Percentiles rank a stretch among this genome's conserved stretches.
These are phyloP conservation scores for Poeciliopsis infans DNA, from an alignment of 2,797 vertebrate species.

Conservation along the genomic window DNA sequence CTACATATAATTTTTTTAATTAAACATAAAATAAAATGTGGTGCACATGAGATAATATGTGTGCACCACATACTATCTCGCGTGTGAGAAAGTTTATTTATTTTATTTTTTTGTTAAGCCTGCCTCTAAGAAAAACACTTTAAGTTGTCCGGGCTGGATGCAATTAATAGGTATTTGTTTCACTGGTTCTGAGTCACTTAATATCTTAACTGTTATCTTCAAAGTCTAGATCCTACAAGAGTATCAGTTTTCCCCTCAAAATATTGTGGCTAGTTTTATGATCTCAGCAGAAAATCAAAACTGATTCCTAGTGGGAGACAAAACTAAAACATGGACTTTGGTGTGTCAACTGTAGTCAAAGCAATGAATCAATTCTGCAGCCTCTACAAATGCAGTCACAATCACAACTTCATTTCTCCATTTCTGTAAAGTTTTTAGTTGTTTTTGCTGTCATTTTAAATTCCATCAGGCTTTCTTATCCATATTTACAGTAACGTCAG, in stretches of 20 bases:
- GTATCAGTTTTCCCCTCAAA: not conserved
- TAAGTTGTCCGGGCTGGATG: not conserved
- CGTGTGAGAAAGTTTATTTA: too few relatives aligned
- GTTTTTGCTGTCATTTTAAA: not conserved
- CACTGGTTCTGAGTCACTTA: not conserved
- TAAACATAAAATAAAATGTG: too few relatives aligned
- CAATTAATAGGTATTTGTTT: not conserved
- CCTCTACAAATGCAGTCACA: not conserved
- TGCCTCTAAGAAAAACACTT: not conserved
- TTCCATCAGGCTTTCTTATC: not conserved
- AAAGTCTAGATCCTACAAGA: not conserved
- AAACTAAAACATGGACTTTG: not conserved
- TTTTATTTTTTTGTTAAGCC: not conserved
- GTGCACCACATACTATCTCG: too few relatives aligned
- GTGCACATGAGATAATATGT: too few relatives aligned
- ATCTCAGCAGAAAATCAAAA: not conserved
- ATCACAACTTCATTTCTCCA: not conserved
- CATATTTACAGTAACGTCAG: not conserved
- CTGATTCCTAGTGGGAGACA: not conserved
- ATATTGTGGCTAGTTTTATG: not conserved
- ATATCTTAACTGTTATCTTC: not conserved
- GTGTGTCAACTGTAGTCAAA: not conserved
- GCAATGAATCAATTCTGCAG: not conserved
- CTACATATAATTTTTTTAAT: too few relatives aligned
- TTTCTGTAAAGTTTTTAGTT: not conserved